Evolutionary conservation across 2,113 vertebrate species (phyloP), one percentile per base, ranked within the genome.

Genomic region (Sigmodon hispidus): DNA sequence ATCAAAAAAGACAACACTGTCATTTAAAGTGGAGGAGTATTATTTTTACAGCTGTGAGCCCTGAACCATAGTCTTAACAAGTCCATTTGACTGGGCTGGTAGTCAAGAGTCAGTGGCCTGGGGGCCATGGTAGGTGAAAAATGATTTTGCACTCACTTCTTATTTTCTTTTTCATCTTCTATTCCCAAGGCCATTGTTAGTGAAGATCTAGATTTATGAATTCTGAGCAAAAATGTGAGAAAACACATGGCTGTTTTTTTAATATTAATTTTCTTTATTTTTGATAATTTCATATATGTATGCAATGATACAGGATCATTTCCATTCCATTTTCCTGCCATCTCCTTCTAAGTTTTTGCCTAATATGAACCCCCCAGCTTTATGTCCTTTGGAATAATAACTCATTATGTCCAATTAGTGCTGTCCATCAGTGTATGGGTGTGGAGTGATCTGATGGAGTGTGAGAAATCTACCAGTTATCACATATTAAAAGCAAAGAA

Each of bases 41-140:
- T 96, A 83, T 87, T 96, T 97, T 96, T 67, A 91, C 90, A 96
- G 91, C 50, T 96, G 91, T 8, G 22, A 72, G 67, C 91, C n/a
- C 26, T 67, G 26, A 1, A 76, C 77, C 67, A n/a, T 67, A 89
- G 59, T 81, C 59, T 93, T 94, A 92, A 92, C 81, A 61, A 95
- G 73, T 77, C 89, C 43, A 45, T 91, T 76, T 67, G 70, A 67
- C 31, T 50, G 67, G 59, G 77, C 40, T 95, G 43, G 59, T 50
- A 55, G 72, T 92, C 85, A 22, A 94, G 63, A 96, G 83, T 92
- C 89, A 93, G 89, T 19, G 13, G 75, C 77, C 93, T 91, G 81
- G 81, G 93, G 65, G 40, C 59, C 48, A 79, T 89, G 29, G 59
- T 73, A 92, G 75, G 50, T 77, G 50, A 88, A 83, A 89, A n/a